Evolutionary conservation across 2,113 vertebrate species (phyloP).

Genomic region (Phyllostomus hastatus): DNA sequence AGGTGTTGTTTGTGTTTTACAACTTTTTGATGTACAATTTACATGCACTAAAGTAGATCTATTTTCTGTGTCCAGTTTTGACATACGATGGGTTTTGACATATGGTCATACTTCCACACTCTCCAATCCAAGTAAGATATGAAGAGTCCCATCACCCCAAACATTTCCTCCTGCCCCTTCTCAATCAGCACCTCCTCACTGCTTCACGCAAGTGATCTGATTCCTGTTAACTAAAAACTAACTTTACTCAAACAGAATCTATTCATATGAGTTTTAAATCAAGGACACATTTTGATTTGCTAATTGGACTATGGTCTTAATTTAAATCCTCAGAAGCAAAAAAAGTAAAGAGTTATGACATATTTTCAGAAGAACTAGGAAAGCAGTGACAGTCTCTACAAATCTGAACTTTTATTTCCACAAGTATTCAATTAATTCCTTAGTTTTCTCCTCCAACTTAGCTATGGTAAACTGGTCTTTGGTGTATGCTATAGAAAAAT

Average conservation of each 20-base stretch:
- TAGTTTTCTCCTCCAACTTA: neutral
- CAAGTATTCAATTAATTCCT: neutral
- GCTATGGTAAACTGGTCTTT: neutral
- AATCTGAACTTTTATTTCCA: neutral
- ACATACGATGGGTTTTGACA: neutral
- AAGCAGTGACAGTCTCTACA: neutral
- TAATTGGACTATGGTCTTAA: neutral
- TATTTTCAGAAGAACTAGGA: neutral
- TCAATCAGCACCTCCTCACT: accelerated
- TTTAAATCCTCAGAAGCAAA: neutral
- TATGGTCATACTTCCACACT: neutral
- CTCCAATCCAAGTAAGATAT: neutral
- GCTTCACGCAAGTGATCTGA: neutral
- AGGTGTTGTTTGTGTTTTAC: neutral
- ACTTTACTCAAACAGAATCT: neutral
- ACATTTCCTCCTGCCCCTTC: neutral
- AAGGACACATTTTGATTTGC: neutral
- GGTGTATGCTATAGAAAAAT: conserved; percentile 9
- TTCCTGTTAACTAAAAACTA: neutral
- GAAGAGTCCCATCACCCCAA: neutral
- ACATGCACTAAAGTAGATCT: neutral
- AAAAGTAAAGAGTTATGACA: neutral
- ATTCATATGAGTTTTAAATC: neutral
- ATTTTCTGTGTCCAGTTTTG: neutral
- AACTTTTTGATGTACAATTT: neutral